These are phyloP conservation scores for Ectropis grisescens DNA, from an alignment of 1,140 invertebrate species.

Conservation along the genomic window DNA sequence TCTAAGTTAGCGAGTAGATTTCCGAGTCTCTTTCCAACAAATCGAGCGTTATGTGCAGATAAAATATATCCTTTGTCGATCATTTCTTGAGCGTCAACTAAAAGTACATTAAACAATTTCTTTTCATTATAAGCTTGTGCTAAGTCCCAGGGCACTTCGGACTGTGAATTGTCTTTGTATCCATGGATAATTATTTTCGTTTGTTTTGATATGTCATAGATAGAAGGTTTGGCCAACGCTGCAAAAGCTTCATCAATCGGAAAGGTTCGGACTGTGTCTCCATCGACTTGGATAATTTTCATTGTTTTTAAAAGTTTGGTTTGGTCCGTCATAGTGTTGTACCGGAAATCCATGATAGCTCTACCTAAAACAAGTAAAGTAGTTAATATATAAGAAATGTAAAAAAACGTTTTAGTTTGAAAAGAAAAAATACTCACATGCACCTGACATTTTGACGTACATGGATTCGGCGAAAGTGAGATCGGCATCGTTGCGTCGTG, in stretches of 20 bases:
- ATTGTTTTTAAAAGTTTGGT: constrained; percentile 46
- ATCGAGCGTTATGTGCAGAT: constrained; percentile 45
- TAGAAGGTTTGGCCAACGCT: constrained; percentile 28
- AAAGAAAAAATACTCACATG: constrained; percentile 52
- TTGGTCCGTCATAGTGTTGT: constrained; percentile 32
- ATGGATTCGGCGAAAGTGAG: constrained; percentile 51
- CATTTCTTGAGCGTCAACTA: constrained; percentile 53
- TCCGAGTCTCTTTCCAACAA: constrained; percentile 63
- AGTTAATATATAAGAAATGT: too few relatives aligned
- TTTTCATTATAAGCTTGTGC: constrained; percentile 50
- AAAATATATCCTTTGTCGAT: constrained; percentile 47
- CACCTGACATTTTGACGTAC: constrained; percentile 50
- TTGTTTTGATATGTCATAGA: constrained; percentile 56
- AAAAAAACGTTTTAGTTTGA: neutral
- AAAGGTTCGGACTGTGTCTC: constrained; percentile 24
- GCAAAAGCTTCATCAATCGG: constrained; percentile 41
- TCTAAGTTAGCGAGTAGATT: constrained; percentile 67
- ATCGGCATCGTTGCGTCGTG: constrained; percentile 13
- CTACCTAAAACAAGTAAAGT: constrained; percentile 27
- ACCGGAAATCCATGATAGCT: constrained; percentile 48
- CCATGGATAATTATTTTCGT: constrained; percentile 59
- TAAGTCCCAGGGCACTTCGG: constrained; percentile 38
- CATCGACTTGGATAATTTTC: constrained; percentile 44
- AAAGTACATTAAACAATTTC: constrained; percentile 51
- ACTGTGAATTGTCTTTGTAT: constrained; percentile 50